These are phyloP conservation scores for Formica selysi DNA, from an alignment of 1,140 invertebrate genomes.

Conservation along the genomic window DNA sequence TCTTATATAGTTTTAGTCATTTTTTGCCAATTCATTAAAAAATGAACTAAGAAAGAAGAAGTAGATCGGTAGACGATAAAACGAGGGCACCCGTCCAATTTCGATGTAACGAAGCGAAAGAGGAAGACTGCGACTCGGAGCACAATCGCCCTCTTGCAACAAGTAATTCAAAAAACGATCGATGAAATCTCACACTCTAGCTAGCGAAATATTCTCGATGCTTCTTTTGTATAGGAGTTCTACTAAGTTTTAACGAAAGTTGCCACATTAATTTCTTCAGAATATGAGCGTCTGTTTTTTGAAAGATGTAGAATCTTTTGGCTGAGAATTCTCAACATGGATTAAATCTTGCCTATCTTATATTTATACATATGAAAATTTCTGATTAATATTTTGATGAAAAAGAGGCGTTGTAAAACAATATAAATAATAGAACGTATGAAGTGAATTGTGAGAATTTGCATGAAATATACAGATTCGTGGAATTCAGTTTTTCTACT, in stretches of 20 bases:
- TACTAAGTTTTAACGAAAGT: slow-evolving; percentile 30
- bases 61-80: slow-evolving; percentile 39
- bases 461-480: background rate
- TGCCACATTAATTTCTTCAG: background rate
- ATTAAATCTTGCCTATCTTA: slow-evolving; percentile 25
- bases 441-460: background rate
- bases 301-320: background rate
- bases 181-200: slow-evolving; percentile 48
- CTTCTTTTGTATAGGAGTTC: background rate
- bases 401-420: background rate
- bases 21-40: slow-evolving; percentile 44
- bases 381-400: background rate
- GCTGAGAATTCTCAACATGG: background rate
- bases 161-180: slow-evolving; percentile 63
- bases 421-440: background rate
- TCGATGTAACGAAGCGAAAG: slow-evolving; percentile 62
- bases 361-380: background rate
- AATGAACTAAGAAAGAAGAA: slow-evolving; percentile 38
- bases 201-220: slow-evolving; percentile 41
- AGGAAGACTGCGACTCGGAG: slow-evolving; percentile 39
- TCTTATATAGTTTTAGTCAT: slow-evolving; percentile 31
- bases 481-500: background rate
- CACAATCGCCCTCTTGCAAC: slow-evolving; percentile 61
- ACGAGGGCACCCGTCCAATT: slow-evolving; percentile 53
- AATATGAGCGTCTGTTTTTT: background rate